A percentile compares a stretch with the other conserved stretches of the same genome.
Conservation (phyloP, 2,888 invertebrate species). For the Drosophila robusta region DNA sequence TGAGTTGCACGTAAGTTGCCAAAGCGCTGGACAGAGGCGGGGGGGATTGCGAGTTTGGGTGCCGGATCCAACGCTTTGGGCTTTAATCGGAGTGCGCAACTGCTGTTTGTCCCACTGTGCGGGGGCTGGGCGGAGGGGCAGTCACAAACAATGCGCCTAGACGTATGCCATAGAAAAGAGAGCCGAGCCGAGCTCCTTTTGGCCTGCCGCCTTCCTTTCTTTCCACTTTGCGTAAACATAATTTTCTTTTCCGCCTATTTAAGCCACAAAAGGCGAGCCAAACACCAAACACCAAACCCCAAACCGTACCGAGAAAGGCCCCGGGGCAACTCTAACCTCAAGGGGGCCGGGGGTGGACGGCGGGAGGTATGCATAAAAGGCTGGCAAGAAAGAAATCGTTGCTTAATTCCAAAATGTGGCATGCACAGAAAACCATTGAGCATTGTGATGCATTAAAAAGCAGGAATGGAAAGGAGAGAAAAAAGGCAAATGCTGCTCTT, state of each 20-base stretch:
- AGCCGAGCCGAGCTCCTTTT: conserved; percentile 6
- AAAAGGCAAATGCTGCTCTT: conserved; percentile 10
- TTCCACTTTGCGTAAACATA: conserved; percentile 72
- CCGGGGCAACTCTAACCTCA: conserved; percentile 9
- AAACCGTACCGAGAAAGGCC: not conserved
- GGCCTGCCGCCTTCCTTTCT: conserved; percentile 34
- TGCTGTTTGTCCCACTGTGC: conserved; percentile 30
- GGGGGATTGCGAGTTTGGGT: conserved; percentile 1
- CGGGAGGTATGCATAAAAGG: too few species aligned
- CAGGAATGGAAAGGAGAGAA: not conserved
- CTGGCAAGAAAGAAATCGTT: conserved; percentile 39
- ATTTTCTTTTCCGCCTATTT: conserved; percentile 81
- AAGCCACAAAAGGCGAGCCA: conserved; percentile 61
- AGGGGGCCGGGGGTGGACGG: too few species aligned
- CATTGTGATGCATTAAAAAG: conserved; percentile 45
- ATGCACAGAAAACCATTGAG: conserved; percentile 50
- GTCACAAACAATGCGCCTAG: conserved; percentile 47
- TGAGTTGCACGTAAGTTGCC: conserved; percentile 66
- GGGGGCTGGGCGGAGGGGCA: not conserved
- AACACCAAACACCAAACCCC: conserved; percentile 16
- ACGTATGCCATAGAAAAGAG: conserved; percentile 43
- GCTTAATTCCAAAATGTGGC: conserved; percentile 60
- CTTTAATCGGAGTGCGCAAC: conserved; percentile 38
- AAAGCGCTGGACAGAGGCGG: conserved; percentile 4
- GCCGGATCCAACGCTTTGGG: conserved; percentile 31